Evolutionary conservation across 2,888 invertebrate species (phyloP).

Genomic region (Phania funesta): DNA sequence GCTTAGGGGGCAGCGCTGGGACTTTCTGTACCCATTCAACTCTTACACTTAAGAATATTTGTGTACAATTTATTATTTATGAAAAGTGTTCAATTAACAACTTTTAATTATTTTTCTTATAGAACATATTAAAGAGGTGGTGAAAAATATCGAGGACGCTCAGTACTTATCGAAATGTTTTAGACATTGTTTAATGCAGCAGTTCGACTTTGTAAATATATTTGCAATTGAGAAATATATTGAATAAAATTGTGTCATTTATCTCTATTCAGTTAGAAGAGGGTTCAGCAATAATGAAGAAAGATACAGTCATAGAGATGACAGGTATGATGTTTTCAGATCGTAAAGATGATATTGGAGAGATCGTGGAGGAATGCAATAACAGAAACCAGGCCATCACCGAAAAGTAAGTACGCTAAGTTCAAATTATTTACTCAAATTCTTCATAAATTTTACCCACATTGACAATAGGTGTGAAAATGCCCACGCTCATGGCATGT

Average conservation of each 20-base stretch:
- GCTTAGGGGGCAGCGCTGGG: too few species aligned
- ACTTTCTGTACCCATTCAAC: too few species aligned
- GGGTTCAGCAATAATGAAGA: slow-evolving; percentile 53
- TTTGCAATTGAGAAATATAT: not conserved
- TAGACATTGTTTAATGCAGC: slow-evolving; percentile 75
- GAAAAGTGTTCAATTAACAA: not conserved
- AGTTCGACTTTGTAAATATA: slow-evolving; percentile 74
- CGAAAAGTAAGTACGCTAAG: slow-evolving; percentile 71
- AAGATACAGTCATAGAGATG: slow-evolving; percentile 69
- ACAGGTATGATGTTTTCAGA: slow-evolving; percentile 72
- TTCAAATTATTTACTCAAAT: not conserved
- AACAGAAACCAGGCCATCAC: slow-evolving; percentile 35
- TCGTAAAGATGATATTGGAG: slow-evolving; percentile 57
- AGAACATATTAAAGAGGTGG: slow-evolving; percentile 73
- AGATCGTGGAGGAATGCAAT: slow-evolving; percentile 67
- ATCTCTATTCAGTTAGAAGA: slow-evolving; percentile 63
- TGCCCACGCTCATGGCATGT: slow-evolving; percentile 73
- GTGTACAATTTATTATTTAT: not conserved
- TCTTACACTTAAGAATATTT: too few species aligned
- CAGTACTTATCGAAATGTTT: slow-evolving; percentile 75
- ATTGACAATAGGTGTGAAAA: slow-evolving; percentile 70
- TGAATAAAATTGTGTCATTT: not conserved
- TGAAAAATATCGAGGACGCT: slow-evolving; percentile 71
- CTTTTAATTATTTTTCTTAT: not conserved
- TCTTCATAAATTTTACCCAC: not conserved